These are phyloP conservation scores for Monopterus albus DNA, from an alignment of 2,113 vertebrate genomes.

Conservation along the genomic window DNA sequence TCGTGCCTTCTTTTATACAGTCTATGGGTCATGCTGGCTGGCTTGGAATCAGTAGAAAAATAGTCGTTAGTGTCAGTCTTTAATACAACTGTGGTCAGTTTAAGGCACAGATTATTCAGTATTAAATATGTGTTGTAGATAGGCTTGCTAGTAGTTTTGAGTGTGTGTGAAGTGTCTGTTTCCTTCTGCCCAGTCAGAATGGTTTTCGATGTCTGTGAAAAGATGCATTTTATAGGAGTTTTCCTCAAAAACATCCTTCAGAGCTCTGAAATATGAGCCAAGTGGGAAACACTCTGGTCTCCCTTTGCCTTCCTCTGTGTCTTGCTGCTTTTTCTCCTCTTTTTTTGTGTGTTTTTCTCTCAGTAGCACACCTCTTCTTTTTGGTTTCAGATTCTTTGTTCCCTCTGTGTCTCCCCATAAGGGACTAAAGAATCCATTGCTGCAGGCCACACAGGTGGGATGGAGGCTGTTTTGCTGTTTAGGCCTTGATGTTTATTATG, in stretches of 20 bases:
- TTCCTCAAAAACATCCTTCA: constrained; percentile 46
- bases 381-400: constrained; percentile 30
- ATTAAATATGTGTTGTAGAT: background rate
- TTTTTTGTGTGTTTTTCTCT: constrained; percentile 39
- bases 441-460: constrained; percentile 63
- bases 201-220: constrained; percentile 20
- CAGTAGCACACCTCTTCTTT: constrained; percentile 14
- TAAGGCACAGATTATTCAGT: background rate
- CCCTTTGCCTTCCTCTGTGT: constrained; percentile 12
- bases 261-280: constrained; percentile 60
- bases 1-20: constrained; percentile 1
- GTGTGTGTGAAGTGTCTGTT: background rate
- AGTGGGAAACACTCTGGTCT: constrained; percentile 26
- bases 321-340: constrained; percentile 32
- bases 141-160: background rate
- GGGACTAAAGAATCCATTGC: constrained; percentile 49
- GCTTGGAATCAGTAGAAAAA: no score
- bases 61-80: no score
- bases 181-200: constrained; percentile 22
- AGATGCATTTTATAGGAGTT: constrained; percentile 45
- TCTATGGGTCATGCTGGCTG: no score
- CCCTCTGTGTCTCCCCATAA: constrained; percentile 20
- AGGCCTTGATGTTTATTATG: constrained; percentile 49
- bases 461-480: constrained; percentile 46
- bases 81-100: constrained; percentile 1